A percentile compares a stretch with the other conserved stretches of the same genome.
Evolutionary conservation across 2,113 vertebrate species (phyloP).

Genomic region (Amia ocellicauda): DNA sequence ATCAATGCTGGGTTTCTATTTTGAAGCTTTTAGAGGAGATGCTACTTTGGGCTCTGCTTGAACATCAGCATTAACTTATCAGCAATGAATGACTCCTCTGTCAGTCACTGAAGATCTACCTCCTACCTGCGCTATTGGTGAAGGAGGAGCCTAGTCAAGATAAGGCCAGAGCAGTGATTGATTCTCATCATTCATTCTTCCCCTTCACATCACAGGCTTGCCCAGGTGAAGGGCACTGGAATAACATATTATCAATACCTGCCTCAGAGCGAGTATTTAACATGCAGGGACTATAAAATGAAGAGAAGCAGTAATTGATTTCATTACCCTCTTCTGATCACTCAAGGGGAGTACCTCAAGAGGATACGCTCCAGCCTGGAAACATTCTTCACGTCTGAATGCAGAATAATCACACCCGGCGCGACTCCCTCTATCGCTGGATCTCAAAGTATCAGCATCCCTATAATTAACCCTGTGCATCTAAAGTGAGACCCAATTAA

Average conservation of each 20-base stretch:
- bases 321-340: constrained; percentile 45
- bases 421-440: constrained; percentile 47
- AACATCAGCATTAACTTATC: too few relatives aligned
- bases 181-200: constrained; percentile 12
- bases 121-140: constrained; percentile 5
- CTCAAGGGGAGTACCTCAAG: constrained; percentile 54
- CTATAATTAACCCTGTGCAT: constrained; percentile 63
- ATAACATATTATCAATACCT: constrained; percentile 8
- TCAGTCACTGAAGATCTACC: constrained; percentile 11
- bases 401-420: constrained; percentile 56
- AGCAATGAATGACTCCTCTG: too few relatives aligned
- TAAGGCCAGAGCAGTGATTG: constrained; percentile 15
- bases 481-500: constrained; percentile 54
- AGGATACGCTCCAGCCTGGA: constrained; percentile 48
- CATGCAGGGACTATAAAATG: constrained; percentile 45
- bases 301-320: constrained; percentile 64
- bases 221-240: constrained; percentile 20
- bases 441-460: constrained; percentile 56
- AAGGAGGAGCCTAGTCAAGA: constrained; percentile 6
- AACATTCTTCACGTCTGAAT: constrained; percentile 38
- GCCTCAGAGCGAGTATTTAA: constrained; percentile 51
- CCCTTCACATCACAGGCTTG: constrained; percentile 2
- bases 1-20: too few relatives aligned
- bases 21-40: too few relatives aligned
- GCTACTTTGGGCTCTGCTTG: too few relatives aligned